A percentile compares a stretch with the other conserved stretches of the same genome.
Conservation (phyloP, 2,888 invertebrate genomes). For the Chalcis sispes region DNA sequence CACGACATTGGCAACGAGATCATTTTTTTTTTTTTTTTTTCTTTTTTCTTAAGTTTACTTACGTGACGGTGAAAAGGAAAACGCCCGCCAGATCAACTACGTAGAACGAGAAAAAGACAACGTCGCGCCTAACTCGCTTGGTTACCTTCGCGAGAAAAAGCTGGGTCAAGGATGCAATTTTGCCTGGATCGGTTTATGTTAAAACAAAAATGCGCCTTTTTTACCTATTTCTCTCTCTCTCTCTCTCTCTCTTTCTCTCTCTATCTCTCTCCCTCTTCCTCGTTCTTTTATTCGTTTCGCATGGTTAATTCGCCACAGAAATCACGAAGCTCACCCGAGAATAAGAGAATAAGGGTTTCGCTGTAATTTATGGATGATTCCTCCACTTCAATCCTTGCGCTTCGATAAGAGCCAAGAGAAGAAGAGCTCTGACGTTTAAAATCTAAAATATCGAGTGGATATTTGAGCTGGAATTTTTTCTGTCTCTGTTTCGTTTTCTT, state of each 20-base stretch:
- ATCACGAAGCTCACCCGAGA: neutral
- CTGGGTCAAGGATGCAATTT: conserved; percentile 48
- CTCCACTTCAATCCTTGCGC: neutral
- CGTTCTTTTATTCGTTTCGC: no score
- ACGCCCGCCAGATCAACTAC: no score
- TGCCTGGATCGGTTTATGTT: conserved; percentile 30
- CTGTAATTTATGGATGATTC: conserved; percentile 34
- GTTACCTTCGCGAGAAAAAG: neutral
- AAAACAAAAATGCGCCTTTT: neutral
- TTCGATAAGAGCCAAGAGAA: neutral
- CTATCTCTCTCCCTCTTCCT: neutral
- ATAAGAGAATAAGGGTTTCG: neutral
- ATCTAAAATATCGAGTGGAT: conserved; percentile 22
- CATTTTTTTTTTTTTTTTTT: no score
- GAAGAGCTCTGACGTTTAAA: conserved; percentile 4
- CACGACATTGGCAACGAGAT: conserved; percentile 36
- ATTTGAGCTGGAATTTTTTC: neutral
- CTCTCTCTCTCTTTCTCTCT: neutral
- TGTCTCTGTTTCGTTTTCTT: conserved; percentile 16
- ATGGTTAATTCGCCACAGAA: neutral
- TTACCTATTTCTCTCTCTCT: neutral
- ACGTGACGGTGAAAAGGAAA: neutral
- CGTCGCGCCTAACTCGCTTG: neutral
- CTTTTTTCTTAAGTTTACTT: no score
- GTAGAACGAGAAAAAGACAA: neutral